These are phyloP conservation scores for Spizaetus ornatus DNA, from an alignment of 2,113 vertebrate species.

Conservation along the genomic window DNA sequence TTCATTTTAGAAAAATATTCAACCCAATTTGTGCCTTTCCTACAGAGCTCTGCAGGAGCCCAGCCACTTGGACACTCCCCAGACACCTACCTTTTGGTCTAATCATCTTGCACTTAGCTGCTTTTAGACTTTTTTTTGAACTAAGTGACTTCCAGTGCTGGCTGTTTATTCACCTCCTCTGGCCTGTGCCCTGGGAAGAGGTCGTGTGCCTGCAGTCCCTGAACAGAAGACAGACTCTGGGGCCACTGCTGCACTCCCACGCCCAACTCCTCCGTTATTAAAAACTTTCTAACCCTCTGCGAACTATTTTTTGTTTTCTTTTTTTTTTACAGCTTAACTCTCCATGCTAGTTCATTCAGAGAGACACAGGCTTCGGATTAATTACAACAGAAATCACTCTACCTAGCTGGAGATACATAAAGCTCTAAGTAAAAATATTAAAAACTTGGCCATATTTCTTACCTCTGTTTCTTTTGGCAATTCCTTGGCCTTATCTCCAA, in stretches of 20 bases:
- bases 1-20: neutral
- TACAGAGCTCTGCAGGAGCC: neutral
- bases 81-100: neutral
- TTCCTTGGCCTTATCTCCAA: neutral
- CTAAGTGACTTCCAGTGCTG: neutral
- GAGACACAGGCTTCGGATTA: neutral
- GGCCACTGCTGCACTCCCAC: neutral
- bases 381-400: neutral
- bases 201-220: neutral
- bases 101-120: neutral
- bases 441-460: neutral
- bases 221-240: neutral
- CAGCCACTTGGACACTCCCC: neutral
- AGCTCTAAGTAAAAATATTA: neutral
- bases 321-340: neutral
- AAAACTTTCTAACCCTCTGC: neutral
- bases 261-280: neutral
- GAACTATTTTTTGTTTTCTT: neutral
- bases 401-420: neutral
- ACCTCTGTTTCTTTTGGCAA: neutral
- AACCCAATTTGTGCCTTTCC: neutral
- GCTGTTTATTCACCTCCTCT: neutral
- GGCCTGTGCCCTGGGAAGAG: fast-evolving
- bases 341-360: neutral
- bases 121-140: neutral